Evolutionary conservation across 1,140 invertebrate genomes (phyloP).

Genomic region (Cotesia vestalis): DNA sequence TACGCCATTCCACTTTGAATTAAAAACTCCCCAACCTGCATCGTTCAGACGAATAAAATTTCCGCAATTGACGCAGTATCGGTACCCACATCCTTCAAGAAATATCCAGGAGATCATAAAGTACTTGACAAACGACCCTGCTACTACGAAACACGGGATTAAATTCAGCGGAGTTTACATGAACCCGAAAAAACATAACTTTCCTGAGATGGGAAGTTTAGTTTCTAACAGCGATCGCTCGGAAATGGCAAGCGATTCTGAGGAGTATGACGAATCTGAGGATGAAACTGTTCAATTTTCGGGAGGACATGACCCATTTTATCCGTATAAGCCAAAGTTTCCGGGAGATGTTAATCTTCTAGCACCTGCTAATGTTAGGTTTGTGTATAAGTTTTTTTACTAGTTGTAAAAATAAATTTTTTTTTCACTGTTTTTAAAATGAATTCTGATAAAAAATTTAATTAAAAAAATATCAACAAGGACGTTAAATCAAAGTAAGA

Average conservation of each 20-base stretch:
- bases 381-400: constrained; percentile 17
- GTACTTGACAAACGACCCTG: constrained; percentile 55
- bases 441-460: no score
- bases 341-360: constrained; percentile 67
- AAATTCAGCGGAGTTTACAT: constrained; percentile 61
- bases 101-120: constrained; percentile 68
- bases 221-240: constrained; percentile 45
- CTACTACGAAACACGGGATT: constrained; percentile 51
- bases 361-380: constrained; percentile 62
- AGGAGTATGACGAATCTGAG: constrained; percentile 32
- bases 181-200: constrained; percentile 58
- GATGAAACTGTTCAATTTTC: constrained; percentile 43
- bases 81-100: constrained; percentile 59
- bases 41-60: constrained; percentile 60
- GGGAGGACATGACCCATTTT: constrained; percentile 60
- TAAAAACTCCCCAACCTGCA: constrained; percentile 53
- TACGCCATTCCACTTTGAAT: constrained; percentile 55
- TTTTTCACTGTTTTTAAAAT: no score
- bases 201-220: constrained; percentile 43
- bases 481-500: no score
- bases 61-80: constrained; percentile 62
- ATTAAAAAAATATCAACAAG: no score
- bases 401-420: background rate
- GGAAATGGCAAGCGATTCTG: constrained; percentile 31
- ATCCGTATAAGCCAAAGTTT: constrained; percentile 66